Base-by-base conservation (phyloP, 2,888 invertebrate species). In the Drosophila niveifrons region DNA sequence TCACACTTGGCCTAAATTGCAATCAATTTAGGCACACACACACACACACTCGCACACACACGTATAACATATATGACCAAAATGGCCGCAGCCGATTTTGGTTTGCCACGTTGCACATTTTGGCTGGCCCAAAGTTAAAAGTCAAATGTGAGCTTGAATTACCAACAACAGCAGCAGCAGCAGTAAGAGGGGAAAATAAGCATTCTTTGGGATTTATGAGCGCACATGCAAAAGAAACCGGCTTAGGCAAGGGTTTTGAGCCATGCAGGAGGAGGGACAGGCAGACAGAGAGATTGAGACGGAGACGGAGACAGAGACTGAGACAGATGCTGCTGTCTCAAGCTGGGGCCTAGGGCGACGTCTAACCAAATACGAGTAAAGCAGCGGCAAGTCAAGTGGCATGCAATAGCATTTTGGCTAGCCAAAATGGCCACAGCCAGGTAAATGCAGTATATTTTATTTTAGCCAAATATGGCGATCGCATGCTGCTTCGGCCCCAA, bases 321-420 rank as follows among this genome's bases (percentile, higher is more conserved):
- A 2, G 52, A 44, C 56, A 61, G 65, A 53, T 50, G 39, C 39
- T 41, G 39, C 18, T 39, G 63, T 62, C 58, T 77, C 59, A 59
- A 44, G 78, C 70, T 63, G 81, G 58, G 57, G 88, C 83, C 86
- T 88, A 83, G 88, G 83, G 88, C 83, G 86, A 88, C 61, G 88
- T 88, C 86, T 88, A 86, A 83, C 83, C 88, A 83, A 83, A 83
- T 88, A 82, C 82, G 80, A 85, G 69, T 76, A 72, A 79, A 58
- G 84, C 88, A 58, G 84, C 88, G 79, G 83, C 86, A 88, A 85
- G 83, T 82, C 88, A 83, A 83, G 88, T 83, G 83, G 88, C 83
- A 75, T 88, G 88, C 82, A 88, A 88, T 80, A 73, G 71, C 64
- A 72, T 78, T 74, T 74, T 65, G 64, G 58, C 72, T 70, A 63